Evolutionary conservation across 2,797 vertebrate species (phyloP).

Genomic region (Coendou prehensilis): DNA sequence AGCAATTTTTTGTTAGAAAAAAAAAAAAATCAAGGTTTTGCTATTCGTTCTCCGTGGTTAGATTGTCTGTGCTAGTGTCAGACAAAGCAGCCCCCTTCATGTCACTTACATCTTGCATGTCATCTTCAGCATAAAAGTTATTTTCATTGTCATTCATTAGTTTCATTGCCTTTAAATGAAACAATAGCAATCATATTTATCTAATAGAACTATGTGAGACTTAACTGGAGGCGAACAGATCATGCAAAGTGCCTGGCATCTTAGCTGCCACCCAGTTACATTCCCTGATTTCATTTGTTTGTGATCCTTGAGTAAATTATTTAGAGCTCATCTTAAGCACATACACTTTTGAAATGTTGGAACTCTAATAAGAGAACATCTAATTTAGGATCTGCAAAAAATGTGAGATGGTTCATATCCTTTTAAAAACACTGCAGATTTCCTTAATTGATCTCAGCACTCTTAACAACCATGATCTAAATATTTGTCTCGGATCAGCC

Average conservation of each 20-base stretch:
- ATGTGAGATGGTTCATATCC: not conserved
- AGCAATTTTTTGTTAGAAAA: not conserved
- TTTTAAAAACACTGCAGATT: not conserved
- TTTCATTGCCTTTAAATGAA: not conserved
- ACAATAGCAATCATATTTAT: not conserved
- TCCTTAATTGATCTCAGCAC: not conserved
- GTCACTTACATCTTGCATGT: not conserved
- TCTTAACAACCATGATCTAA: not conserved
- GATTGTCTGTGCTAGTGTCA: not conserved
- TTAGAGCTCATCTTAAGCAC: not conserved
- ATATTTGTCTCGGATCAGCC: not conserved
- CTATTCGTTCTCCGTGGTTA: not conserved
- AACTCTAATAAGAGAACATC: not conserved
- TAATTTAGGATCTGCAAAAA: not conserved
- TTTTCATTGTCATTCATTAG: not conserved
- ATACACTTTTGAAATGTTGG: not conserved
- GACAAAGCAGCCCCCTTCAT: not conserved
- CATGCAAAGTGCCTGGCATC: not conserved
- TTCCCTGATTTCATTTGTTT: not conserved
- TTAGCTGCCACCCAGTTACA: too few species aligned
- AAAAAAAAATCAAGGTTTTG: not conserved
- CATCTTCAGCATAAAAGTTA: not conserved
- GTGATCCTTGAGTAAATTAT: too few species aligned
- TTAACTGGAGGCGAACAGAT: not conserved
- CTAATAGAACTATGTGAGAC: not conserved